These are phyloP conservation scores for Callionymus lyra DNA, from an alignment of 2,113 vertebrate species.

Conservation along the genomic window DNA sequence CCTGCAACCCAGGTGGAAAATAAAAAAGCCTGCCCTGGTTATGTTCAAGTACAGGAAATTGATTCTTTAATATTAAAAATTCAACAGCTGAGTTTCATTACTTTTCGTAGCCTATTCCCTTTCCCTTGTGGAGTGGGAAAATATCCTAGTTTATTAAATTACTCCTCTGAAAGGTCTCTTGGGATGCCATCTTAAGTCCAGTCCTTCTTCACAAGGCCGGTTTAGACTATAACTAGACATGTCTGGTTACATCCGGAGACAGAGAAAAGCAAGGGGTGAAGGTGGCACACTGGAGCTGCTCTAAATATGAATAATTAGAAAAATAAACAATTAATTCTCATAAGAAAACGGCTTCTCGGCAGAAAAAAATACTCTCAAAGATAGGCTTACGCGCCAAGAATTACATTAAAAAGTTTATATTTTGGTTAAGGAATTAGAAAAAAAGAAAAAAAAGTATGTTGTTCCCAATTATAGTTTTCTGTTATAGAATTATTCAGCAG, in stretches of 20 bases:
- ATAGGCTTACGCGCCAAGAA: no score
- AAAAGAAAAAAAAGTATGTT: no score
- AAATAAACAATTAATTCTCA: no score
- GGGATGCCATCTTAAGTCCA: constrained; percentile 60
- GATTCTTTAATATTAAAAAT: constrained; percentile 66
- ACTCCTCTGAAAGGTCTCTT: constrained; percentile 57
- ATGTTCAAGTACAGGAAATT: constrained; percentile 57
- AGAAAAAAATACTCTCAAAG: no score
- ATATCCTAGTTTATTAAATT: constrained; percentile 69
- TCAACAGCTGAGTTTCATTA: constrained; percentile 62
- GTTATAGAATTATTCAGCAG: no score
- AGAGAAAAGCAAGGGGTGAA: constrained; percentile 7
- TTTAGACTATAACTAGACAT: constrained; percentile 60
- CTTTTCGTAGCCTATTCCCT: constrained; percentile 50
- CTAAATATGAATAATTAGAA: no score
- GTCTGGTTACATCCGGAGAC: constrained; percentile 45
- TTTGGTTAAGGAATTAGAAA: no score
- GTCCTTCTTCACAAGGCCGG: constrained; percentile 52
- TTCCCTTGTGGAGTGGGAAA: constrained; percentile 51
- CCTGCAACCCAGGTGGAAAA: constrained; percentile 26
- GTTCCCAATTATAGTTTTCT: no score
- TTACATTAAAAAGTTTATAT: no score
- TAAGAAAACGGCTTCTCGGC: no score
- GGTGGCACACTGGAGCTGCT: constrained; percentile 5
- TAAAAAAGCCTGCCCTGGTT: constrained; percentile 29